These are phyloP conservation scores for Talpa occidentalis DNA, from an alignment of 2,113 vertebrate genomes.

Conservation along the genomic window DNA sequence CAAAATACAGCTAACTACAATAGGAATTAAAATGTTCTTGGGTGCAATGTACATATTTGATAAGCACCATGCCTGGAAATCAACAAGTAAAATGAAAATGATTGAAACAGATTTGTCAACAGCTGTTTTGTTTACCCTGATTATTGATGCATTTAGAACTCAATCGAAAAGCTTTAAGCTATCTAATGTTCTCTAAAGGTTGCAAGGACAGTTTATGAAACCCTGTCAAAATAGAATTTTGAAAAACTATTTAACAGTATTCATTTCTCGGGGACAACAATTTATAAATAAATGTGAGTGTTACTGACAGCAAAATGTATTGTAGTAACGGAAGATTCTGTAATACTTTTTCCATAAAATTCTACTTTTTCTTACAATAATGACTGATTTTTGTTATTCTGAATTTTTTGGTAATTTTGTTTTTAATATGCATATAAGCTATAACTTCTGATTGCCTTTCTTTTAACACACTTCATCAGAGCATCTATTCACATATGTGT, in stretches of 20 bases:
- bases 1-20: not conserved
- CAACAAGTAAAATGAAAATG: not conserved
- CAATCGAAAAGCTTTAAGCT: not conserved
- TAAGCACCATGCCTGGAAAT: not conserved
- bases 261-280: not conserved
- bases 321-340: not conserved
- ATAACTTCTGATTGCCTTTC: not conserved
- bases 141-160: not conserved
- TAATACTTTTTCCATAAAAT: not conserved
- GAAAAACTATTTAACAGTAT: not conserved
- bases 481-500: not conserved
- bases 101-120: not conserved
- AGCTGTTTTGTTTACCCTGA: not conserved
- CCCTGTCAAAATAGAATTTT: not conserved
- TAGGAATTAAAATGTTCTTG: not conserved
- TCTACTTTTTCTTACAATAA: not conserved
- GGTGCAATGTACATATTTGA: not conserved
- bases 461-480: not conserved
- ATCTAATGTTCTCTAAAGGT: not conserved
- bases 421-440: not conserved
- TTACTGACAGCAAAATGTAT: not conserved
- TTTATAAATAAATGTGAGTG: not conserved
- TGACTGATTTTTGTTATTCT: not conserved
- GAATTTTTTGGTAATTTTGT: not conserved
- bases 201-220: not conserved